phyloP scores from a whole-genome alignment of 2,797 vertebrate genomes.

The Acanthurus lineatus region DNA sequence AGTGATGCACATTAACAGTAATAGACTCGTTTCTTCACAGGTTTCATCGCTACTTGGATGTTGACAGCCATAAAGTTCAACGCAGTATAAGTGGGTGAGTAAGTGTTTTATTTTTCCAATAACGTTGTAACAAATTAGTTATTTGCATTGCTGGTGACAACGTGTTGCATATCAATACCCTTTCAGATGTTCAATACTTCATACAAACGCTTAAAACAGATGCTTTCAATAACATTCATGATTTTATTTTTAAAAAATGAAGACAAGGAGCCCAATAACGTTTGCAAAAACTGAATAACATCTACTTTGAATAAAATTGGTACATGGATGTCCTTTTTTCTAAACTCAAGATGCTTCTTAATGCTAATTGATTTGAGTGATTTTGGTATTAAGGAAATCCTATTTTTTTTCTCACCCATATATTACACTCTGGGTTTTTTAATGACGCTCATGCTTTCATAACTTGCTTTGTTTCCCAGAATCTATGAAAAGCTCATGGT shows the following conservation, averaged over 20 bases:
- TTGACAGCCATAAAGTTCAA: conserved; percentile 93
- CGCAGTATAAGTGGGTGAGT: conserved; percentile 93
- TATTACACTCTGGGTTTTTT: too few species aligned
- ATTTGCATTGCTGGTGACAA: background rate
- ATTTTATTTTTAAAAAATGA: background rate
- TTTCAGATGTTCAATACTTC: too few species aligned
- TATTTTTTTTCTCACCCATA: background rate
- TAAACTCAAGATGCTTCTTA: too few species aligned
- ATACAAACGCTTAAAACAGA: too few species aligned
- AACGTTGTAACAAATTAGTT: background rate
- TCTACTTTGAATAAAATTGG: too few species aligned
- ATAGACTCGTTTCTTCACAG: conserved; percentile 73
- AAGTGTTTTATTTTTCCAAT: background rate
- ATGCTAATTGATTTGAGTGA: too few species aligned
- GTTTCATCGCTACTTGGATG: conserved; percentile 95
- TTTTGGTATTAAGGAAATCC: background rate
- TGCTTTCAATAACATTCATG: background rate
- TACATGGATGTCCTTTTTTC: too few species aligned
- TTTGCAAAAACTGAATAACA: too few species aligned
- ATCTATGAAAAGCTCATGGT: conserved; percentile 96
- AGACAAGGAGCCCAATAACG: background rate
- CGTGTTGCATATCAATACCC: background rate
- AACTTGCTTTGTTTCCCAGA: conserved; percentile 75
- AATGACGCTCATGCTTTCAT: background rate
- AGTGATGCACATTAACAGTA: background rate